Conservation (phyloP, 2,797 vertebrate genomes). For the Cetoscarus ocellatus region DNA sequence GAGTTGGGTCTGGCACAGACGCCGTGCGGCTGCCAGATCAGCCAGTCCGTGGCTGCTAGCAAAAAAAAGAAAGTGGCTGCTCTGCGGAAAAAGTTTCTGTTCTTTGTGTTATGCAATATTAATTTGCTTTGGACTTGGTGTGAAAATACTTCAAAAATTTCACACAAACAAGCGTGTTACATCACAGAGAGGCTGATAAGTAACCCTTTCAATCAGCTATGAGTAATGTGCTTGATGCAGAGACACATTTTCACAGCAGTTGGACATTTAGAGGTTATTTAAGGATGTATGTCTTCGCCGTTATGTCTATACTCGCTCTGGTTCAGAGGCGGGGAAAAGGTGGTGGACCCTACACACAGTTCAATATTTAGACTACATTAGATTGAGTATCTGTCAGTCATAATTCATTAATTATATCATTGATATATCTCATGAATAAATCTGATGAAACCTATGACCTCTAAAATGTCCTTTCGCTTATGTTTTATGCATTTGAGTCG, state of each 20-base stretch:
- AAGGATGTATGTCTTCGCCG: background rate
- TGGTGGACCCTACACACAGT: background rate
- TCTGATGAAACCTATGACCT: background rate
- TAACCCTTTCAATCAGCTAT: background rate
- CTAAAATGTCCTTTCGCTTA: too few relatives aligned
- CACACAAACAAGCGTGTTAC: background rate
- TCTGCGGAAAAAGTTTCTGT: constrained; percentile 26
- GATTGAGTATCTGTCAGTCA: background rate
- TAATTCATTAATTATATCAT: too few relatives aligned
- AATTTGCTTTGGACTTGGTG: constrained; percentile 1
- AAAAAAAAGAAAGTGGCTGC: background rate
- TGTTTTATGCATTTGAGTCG: too few relatives aligned
- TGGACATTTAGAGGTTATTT: background rate
- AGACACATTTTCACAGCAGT: background rate
- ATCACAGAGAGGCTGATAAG: background rate
- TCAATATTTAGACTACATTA: background rate
- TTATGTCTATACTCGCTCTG: background rate
- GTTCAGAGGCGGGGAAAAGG: background rate
- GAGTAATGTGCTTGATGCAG: too few relatives aligned
- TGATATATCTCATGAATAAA: background rate
- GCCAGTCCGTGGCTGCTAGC: constrained; percentile 23
- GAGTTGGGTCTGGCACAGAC: constrained; percentile 40
- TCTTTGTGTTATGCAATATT: constrained; percentile 11
- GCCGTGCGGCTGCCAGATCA: constrained; percentile 23
- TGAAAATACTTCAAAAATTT: constrained; percentile 7